Evolutionary conservation across 2,888 invertebrate genomes (phyloP), one percentile per base, ranked within the genome.

Genomic region (Oscheius myriophilus): DNA sequence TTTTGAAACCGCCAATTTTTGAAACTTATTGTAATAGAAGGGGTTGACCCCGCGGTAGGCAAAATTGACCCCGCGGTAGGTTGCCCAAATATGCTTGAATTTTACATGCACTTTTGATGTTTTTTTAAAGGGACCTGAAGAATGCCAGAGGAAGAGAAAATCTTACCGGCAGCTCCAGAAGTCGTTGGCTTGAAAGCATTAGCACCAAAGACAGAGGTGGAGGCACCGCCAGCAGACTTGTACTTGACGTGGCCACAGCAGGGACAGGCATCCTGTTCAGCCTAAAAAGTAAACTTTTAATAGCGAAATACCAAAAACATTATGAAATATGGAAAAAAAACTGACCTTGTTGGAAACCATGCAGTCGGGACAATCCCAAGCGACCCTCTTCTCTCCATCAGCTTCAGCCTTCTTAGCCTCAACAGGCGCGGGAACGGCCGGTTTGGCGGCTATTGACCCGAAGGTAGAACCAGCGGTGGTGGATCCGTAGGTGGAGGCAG

Each of bases 361-460:
- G 59, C 59, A 59, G 59, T 59, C 59, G 23, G 59, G 59, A 23
- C 59, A 59, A 12, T n/a, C 18, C 59, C 59, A 59, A 3, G 41
- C 33, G 4, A 33, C n/a, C 6, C 46, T 3, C 3, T 46, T 4
- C 12, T 11, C 46, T 2, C 6, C 11, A 11, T 3, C 46, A 4
- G 46, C 6, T 18, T 3, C 46, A 11, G 46, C 16, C 4, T 46
- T 46, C 18, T 2, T 3, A 16, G 46, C 16, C 46, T 16, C 18
- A 11, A 12, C 16, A 46, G 46, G 3, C 18, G 46, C 61, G 9
- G 33, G 1, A 2, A 18, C 14, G 1, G 49, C 49, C 3, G 49
- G n/a, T 6, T n/a, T 49, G 49, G 49, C 3, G 49, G 49, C 49
- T 6, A 9, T 11, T 9, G 49, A n/a, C n/a, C n/a, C n/a, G n/a